Evolutionary conservation across 2,888 invertebrate species (phyloP).

Genomic region (Netelia fuscicornis): DNA sequence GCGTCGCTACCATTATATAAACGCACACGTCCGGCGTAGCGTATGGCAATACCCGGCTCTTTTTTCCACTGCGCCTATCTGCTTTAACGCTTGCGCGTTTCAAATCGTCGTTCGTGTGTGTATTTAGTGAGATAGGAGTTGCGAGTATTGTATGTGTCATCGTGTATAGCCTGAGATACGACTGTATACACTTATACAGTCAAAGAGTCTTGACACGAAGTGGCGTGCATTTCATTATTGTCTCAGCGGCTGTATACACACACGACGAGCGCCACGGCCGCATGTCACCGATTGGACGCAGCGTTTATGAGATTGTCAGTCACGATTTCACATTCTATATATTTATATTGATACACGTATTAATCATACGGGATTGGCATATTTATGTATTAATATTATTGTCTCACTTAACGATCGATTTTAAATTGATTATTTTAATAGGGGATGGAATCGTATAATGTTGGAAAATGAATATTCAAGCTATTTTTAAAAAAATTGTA

Average conservation of each 20-base stretch:
- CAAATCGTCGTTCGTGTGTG: conserved; percentile 31
- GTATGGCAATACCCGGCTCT: not conserved
- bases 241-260: conserved; percentile 44
- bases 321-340: not conserved
- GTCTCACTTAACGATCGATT: too few relatives aligned
- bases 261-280: not conserved
- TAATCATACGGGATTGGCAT: not conserved
- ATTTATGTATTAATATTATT: too few relatives aligned
- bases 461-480: too few relatives aligned
- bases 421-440: too few relatives aligned
- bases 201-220: conserved; percentile 34
- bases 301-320: conserved; percentile 18
- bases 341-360: not conserved
- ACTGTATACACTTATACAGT: conserved; percentile 4
- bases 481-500: too few relatives aligned
- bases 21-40: conserved; percentile 70
- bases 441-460: too few relatives aligned
- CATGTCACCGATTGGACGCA: not conserved
- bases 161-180: not conserved
- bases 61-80: conserved; percentile 3
- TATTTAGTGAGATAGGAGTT: conserved; percentile 18
- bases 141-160: not conserved
- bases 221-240: conserved; percentile 64
- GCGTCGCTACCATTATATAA: conserved; percentile 78
- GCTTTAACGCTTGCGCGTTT: conserved; percentile 56